Percentiles rank a stretch among this genome's conserved stretches.
Evolutionary conservation across 23 tunicate species (phyloP).

Genomic region (Aplidium turbinatum): DNA sequence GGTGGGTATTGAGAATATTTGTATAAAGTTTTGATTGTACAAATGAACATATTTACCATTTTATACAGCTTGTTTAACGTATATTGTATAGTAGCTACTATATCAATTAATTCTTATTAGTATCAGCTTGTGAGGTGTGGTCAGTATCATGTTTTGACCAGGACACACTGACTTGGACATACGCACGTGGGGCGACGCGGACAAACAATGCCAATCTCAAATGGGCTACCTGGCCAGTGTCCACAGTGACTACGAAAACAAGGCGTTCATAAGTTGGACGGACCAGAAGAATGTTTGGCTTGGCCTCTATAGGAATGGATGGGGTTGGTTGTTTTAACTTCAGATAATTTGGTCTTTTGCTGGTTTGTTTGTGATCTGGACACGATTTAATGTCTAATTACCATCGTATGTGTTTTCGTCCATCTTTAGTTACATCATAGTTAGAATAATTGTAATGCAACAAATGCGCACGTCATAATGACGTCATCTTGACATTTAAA

Average conservation of each 20-base stretch:
- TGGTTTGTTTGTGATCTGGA: neutral
- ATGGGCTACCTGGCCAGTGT: slow-evolving; percentile 59
- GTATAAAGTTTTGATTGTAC: too few relatives aligned
- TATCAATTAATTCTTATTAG: too few relatives aligned
- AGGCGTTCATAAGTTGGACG: slow-evolving; percentile 66
- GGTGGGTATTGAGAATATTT: slow-evolving; percentile 56
- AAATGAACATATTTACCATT: too few relatives aligned
- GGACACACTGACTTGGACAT: slow-evolving; percentile 26
- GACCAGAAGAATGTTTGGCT: slow-evolving; percentile 60
- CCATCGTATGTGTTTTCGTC: neutral
- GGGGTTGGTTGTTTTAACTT: slow-evolving; percentile 58
- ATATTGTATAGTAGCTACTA: too few relatives aligned
- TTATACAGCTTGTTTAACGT: too few relatives aligned
- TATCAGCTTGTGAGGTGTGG: too few relatives aligned
- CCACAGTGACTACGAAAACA: slow-evolving; percentile 75
- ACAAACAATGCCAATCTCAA: slow-evolving; percentile 49
- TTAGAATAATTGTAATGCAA: too few relatives aligned
- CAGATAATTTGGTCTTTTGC: neutral
- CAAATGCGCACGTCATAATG: neutral
- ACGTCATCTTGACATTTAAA: too few relatives aligned
- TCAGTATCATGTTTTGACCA: too few relatives aligned
- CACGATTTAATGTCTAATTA: neutral
- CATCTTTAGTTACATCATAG: too few relatives aligned
- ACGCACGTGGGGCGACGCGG: slow-evolving; percentile 80
- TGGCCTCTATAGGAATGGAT: slow-evolving; percentile 76